Conservation (phyloP, 2,797 vertebrate species). For the Hyperoplus lanceolatus region DNA sequence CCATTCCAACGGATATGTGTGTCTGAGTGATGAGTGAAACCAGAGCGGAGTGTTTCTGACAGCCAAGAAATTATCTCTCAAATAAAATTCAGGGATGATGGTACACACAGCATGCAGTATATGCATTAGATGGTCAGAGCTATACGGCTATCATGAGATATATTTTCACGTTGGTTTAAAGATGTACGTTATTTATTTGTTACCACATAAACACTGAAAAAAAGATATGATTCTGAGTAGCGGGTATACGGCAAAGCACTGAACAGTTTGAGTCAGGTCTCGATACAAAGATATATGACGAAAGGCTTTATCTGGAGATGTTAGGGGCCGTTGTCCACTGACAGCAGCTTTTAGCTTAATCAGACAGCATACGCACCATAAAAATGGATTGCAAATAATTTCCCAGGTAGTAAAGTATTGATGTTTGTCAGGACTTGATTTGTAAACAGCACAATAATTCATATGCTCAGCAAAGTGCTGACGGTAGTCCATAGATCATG, state of each 20-base stretch:
- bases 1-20: constrained; percentile 60
- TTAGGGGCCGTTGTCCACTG: constrained; percentile 64
- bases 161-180: constrained; percentile 25
- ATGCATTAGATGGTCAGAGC: constrained; percentile 33
- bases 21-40: constrained; percentile 80
- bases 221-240: constrained; percentile 17
- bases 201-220: constrained; percentile 13
- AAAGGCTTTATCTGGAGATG: constrained; percentile 65
- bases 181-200: constrained; percentile 17
- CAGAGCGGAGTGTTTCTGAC: constrained; percentile 73
- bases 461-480: constrained; percentile 75
- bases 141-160: background rate
- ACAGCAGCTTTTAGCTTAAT: constrained; percentile 86
- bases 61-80: constrained; percentile 82
- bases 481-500: constrained; percentile 64
- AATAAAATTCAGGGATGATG: constrained; percentile 61
- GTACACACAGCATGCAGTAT: constrained; percentile 2
- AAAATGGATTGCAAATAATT: constrained; percentile 80
- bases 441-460: constrained; percentile 81
- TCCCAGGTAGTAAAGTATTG: constrained; percentile 82
- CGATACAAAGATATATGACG: constrained; percentile 49
- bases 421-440: constrained; percentile 78
- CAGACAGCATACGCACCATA: constrained; percentile 76
- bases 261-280: background rate
- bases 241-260: background rate